phyloP scores from a whole-genome alignment of 2,797 vertebrate species.

The Pangasius mekongensis region DNA sequence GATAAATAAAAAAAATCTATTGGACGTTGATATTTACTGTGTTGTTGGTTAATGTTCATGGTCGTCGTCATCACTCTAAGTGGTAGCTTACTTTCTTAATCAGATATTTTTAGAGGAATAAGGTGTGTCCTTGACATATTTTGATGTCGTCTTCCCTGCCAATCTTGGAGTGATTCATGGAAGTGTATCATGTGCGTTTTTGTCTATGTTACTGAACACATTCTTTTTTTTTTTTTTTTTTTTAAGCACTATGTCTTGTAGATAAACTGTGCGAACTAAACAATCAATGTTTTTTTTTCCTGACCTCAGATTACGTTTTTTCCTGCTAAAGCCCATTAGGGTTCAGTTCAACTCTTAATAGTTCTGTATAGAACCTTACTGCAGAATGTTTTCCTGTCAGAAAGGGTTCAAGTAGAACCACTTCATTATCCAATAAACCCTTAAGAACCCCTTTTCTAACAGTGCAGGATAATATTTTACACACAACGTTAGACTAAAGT shows the following conservation, averaged over 20 bases:
- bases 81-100: background rate
- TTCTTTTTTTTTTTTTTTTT: background rate
- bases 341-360: background rate
- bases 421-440: background rate
- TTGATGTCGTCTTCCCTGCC: slow-evolving; percentile 47
- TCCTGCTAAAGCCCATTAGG: background rate
- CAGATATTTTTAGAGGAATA: background rate
- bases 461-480: background rate
- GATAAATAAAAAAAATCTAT: background rate
- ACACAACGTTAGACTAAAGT: background rate
- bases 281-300: background rate
- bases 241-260: background rate
- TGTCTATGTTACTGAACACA: too few species aligned
- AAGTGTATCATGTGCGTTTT: background rate
- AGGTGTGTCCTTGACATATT: slow-evolving; percentile 70
- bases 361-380: background rate
- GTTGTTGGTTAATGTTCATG: background rate
- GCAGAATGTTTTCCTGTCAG: background rate
- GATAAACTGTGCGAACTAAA: background rate
- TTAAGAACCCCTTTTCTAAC: background rate
- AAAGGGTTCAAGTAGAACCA: background rate
- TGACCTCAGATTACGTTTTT: background rate
- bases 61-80: background rate
- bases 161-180: background rate
- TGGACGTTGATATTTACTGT: background rate